phyloP scores from a whole-genome alignment of 1,140 invertebrate species.

The Pomacea maculata region DNA sequence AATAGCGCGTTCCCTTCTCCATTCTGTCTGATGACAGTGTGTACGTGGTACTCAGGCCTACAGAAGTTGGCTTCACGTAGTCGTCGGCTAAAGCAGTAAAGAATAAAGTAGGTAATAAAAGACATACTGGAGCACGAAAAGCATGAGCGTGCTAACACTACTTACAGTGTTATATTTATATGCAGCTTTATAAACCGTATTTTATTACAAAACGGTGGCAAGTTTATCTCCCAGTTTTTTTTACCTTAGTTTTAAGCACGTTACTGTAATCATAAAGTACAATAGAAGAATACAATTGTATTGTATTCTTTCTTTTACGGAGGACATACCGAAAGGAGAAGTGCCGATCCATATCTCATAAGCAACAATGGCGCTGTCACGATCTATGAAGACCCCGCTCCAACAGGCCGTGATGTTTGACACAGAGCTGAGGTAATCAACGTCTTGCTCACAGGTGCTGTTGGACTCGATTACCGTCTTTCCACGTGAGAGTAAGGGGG shows the following conservation, averaged over 20 bases:
- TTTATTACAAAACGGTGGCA: too few relatives aligned
- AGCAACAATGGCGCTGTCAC: conserved; percentile 27
- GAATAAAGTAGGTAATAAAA: background rate
- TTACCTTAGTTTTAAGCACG: background rate
- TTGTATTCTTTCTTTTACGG: background rate
- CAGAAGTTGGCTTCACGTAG: conserved; percentile 8
- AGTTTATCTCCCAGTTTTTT: too few relatives aligned
- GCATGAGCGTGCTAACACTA: too few relatives aligned
- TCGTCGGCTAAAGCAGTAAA: conserved; percentile 31
- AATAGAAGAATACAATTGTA: background rate
- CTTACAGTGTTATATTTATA: too few relatives aligned
- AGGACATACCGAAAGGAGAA: conserved; percentile 24
- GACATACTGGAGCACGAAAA: too few relatives aligned
- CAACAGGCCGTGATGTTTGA: conserved; percentile 34
- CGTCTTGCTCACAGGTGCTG: conserved; percentile 28
- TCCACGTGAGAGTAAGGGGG: conserved; percentile 32
- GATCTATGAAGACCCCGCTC: conserved; percentile 39
- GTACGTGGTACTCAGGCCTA: conserved; percentile 18
- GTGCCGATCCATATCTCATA: conserved; percentile 35
- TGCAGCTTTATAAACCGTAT: too few relatives aligned
- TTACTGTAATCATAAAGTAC: background rate
- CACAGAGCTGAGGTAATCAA: conserved; percentile 30
- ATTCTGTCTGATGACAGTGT: conserved; percentile 11
- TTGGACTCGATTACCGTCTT: conserved; percentile 30
- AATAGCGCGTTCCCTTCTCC: conserved; percentile 33